Evolutionary conservation across 92 coral and sea anemone genomes (phyloP).

Genomic region (Heteractis magnifica): DNA sequence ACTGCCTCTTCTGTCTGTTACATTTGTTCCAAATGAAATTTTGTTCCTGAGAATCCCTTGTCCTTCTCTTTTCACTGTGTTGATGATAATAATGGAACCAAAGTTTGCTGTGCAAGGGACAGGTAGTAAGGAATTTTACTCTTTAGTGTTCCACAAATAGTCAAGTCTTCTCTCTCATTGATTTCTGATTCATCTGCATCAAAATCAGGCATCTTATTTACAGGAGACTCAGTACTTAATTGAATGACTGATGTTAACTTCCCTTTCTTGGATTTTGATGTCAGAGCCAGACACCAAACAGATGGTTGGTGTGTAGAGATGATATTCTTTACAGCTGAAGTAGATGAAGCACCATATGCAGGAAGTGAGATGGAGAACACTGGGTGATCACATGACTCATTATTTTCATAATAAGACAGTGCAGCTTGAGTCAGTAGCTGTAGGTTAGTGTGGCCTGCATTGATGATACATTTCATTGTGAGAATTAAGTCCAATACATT

Average conservation of each 20-base stretch:
- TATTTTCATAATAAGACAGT: constrained; percentile 69
- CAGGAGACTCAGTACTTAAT: constrained; percentile 57
- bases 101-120: constrained; percentile 59
- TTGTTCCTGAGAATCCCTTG: no score
- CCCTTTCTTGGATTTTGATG: constrained; percentile 58
- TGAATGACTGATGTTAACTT: constrained; percentile 63
- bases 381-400: constrained; percentile 57
- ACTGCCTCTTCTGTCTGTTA: no score
- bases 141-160: constrained; percentile 32
- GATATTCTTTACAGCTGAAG: constrained; percentile 71
- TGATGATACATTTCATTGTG: constrained; percentile 70
- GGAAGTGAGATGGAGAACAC: constrained; percentile 90
- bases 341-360: constrained; percentile 84
- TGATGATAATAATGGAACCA: constrained; percentile 34
- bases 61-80: not conserved
- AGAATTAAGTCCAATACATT: constrained; percentile 78
- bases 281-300: constrained; percentile 74
- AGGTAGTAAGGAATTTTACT: constrained; percentile 57
- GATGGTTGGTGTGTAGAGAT: constrained; percentile 70
- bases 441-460: constrained; percentile 70
- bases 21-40: no score
- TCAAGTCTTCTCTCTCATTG: constrained; percentile 46
- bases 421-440: constrained; percentile 79
- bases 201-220: constrained; percentile 12
- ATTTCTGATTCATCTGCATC: constrained; percentile 40